Evolutionary conservation across 2,888 invertebrate species (phyloP).

Genomic region (Dicycla oo): DNA sequence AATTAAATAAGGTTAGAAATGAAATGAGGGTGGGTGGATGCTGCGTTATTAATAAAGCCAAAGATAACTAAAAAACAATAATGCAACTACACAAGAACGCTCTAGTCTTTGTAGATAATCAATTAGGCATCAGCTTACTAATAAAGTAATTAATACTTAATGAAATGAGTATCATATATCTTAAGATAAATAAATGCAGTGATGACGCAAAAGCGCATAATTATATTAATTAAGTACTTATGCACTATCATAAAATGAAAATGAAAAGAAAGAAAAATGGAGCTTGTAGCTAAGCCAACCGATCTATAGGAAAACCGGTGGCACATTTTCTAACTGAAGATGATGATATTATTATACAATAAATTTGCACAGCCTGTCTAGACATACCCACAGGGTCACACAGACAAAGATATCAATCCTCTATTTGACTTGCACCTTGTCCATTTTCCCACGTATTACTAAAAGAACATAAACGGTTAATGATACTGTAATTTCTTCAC

Average conservation of each 20-base stretch:
- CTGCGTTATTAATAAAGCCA: neutral
- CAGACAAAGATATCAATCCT: conserved; percentile 8
- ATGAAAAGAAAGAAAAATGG: neutral
- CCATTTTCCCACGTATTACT: conserved; percentile 58
- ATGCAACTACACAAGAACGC: neutral
- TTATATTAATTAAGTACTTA: conserved; percentile 3
- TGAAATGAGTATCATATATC: conserved; percentile 6
- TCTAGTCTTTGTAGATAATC: neutral
- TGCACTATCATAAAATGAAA: neutral
- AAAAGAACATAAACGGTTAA: conserved; percentile 58
- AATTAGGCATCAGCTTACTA: conserved; percentile 2
- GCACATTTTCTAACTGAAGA: neutral
- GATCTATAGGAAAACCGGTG: neutral
- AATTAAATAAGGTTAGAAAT: neutral
- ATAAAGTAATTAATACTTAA: conserved; percentile 25
- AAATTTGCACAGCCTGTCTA: neutral
- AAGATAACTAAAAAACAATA: neutral
- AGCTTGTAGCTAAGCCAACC: neutral
- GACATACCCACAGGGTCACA: neutral
- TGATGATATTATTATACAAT: neutral
- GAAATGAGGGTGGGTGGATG: neutral
- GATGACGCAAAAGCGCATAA: conserved; percentile 20
- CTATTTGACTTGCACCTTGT: conserved; percentile 13
- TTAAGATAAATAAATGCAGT: conserved; percentile 19
- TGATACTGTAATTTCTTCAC: conserved; percentile 55